Percentiles rank a stretch among this genome's conserved stretches.
Evolutionary conservation across 2,797 vertebrate genomes (phyloP).

Genomic region (Leptodactylus fallax): DNA sequence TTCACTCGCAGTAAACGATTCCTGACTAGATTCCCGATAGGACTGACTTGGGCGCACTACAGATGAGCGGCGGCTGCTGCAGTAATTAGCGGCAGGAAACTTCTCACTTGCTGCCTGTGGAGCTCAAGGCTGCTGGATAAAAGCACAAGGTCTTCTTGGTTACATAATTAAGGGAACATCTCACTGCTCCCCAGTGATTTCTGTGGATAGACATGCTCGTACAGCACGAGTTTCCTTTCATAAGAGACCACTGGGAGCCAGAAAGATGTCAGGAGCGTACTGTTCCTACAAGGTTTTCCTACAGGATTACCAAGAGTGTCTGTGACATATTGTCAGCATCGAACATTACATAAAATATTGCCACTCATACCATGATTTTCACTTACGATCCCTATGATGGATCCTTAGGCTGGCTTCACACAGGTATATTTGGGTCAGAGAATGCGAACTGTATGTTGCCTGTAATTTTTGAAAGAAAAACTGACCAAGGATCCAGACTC

Average conservation of each 20-base stretch:
- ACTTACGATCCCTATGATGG: not conserved
- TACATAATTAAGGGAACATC: conserved; percentile 29
- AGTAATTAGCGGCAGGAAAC: not conserved
- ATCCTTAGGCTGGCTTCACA: not conserved
- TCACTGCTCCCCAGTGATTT: not conserved
- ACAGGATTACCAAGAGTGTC: not conserved
- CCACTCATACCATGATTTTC: not conserved
- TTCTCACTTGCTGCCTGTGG: not conserved
- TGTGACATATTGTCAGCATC: conserved; percentile 5
- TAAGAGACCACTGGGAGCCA: not conserved
- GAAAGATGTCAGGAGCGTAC: not conserved
- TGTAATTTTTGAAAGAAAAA: no score
- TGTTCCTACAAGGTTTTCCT: conserved; percentile 16
- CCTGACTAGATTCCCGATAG: not conserved
- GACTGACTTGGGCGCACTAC: not conserved
- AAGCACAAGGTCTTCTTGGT: not conserved
- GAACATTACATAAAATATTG: not conserved
- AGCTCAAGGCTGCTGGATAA: not conserved
- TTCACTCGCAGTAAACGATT: not conserved
- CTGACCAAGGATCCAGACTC: no score
- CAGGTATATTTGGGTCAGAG: no score
- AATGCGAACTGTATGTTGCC: no score
- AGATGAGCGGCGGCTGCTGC: not conserved
- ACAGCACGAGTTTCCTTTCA: not conserved
- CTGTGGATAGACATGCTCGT: not conserved